Conservation (phyloP, 1,140 invertebrate genomes). For the Drosophila saltans region DNA sequence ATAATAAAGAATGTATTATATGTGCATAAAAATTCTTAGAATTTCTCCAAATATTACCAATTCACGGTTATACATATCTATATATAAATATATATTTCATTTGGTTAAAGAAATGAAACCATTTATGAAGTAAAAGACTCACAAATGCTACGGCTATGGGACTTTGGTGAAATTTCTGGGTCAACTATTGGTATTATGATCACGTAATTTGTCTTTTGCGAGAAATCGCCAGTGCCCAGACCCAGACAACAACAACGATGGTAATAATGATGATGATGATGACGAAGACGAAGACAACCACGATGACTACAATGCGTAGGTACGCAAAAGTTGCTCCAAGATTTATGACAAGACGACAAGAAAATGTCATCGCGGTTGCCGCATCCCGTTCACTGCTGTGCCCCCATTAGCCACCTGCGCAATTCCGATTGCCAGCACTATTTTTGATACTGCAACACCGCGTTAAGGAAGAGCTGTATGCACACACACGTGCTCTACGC, state of each 20-base stretch:
- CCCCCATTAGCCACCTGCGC: slow-evolving; percentile 76
- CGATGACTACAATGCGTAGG: slow-evolving; percentile 9
- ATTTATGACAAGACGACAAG: slow-evolving; percentile 54
- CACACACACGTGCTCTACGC: slow-evolving; percentile 36
- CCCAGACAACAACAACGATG: neutral
- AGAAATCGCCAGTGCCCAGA: slow-evolving; percentile 59
- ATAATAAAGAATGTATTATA: too few relatives aligned
- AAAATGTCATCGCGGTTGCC: slow-evolving; percentile 49
- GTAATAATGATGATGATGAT: neutral
- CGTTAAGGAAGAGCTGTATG: slow-evolving; percentile 26
- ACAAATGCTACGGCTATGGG: slow-evolving; percentile 27
- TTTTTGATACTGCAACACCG: slow-evolving; percentile 44
- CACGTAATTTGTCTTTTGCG: slow-evolving; percentile 65
- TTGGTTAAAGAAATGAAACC: slow-evolving; percentile 17
- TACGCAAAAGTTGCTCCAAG: slow-evolving; percentile 46
- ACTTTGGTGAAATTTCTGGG: slow-evolving; percentile 62
- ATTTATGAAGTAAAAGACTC: slow-evolving; percentile 26
- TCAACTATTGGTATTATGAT: slow-evolving; percentile 79
- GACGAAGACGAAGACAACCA: slow-evolving; percentile 3
- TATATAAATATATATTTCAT: neutral
- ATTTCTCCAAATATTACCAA: too few relatives aligned
- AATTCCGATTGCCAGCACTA: slow-evolving; percentile 66
- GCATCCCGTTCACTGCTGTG: slow-evolving; percentile 57
- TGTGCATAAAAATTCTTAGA: too few relatives aligned
- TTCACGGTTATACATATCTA: neutral